These are phyloP conservation scores for Hoplostethus mediterraneus DNA, from an alignment of 2,797 vertebrate genomes.

Conservation along the genomic window DNA sequence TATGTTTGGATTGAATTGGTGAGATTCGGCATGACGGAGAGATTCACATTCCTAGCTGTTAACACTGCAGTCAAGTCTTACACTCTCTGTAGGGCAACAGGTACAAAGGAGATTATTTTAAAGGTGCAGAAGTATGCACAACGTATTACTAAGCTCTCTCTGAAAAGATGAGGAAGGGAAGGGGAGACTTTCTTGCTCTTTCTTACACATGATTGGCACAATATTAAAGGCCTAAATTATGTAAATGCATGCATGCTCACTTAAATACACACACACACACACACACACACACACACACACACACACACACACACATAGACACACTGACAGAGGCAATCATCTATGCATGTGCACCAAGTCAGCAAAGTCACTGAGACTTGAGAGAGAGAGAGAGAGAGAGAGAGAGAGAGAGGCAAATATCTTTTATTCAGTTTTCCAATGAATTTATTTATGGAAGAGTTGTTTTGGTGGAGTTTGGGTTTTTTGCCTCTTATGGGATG, in stretches of 20 bases:
- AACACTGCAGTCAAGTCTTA: neutral
- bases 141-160: conserved; percentile 41
- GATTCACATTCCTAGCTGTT: conserved; percentile 2
- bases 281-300: conserved; percentile 10
- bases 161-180: conserved; percentile 23
- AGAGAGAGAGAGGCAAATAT: conserved; percentile 4
- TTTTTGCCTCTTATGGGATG: conserved; percentile 17
- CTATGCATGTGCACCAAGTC: conserved; percentile 42
- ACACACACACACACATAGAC: neutral
- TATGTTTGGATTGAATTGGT: neutral
- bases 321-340: conserved; percentile 35
- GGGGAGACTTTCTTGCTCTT: conserved; percentile 7
- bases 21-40: neutral
- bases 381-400: conserved; percentile 2
- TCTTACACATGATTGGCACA: conserved; percentile 42
- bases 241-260: conserved; percentile 50
- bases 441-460: conserved; percentile 52
- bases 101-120: conserved; percentile 50
- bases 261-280: conserved; percentile 13
- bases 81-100: conserved; percentile 33
- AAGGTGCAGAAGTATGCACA: conserved; percentile 56
- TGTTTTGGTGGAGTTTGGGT: conserved; percentile 50
- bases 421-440: conserved; percentile 44
- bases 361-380: conserved; percentile 44
- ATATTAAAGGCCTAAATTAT: conserved; percentile 61